These are phyloP conservation scores for Vireo altiloquus DNA, from an alignment of 2,113 vertebrate genomes.

Conservation along the genomic window DNA sequence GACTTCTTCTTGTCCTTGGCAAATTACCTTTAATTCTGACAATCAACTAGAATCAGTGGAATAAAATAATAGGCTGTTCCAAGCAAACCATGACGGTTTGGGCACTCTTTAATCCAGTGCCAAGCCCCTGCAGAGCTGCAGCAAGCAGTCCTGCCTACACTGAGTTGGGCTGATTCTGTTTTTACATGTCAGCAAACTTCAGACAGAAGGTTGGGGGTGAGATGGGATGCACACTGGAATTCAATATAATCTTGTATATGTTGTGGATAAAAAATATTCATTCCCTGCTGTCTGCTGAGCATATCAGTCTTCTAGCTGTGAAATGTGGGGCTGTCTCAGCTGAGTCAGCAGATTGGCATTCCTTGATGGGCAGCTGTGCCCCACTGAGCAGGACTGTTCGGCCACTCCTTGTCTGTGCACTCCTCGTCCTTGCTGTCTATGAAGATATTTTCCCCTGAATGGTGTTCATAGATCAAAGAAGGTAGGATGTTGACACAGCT, in stretches of 20 bases:
- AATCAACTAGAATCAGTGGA: background rate
- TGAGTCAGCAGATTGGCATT: background rate
- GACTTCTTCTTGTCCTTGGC: background rate
- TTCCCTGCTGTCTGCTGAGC: background rate
- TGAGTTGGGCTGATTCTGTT: background rate
- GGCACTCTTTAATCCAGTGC: background rate
- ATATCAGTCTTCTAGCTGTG: background rate
- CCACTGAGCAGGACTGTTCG: background rate
- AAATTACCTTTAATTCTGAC: background rate
- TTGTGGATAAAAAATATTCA: background rate
- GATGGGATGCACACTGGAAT: background rate
- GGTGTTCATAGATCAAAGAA: background rate
- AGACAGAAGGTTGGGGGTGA: background rate
- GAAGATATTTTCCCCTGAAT: background rate
- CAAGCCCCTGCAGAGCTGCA: background rate
- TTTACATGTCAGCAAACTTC: background rate
- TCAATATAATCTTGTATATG: fast-evolving
- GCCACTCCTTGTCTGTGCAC: background rate
- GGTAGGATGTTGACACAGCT: constrained; percentile 38
- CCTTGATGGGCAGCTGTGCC: background rate
- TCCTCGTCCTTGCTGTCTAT: background rate
- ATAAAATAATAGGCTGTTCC: background rate
- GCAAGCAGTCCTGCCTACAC: background rate
- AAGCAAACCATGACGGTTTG: fast-evolving
- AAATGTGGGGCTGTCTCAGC: background rate